Percentiles rank a stretch among this genome's conserved stretches.
phyloP scores from a whole-genome alignment of 92 coral and sea anemone species.

The Phenganax marumi region DNA sequence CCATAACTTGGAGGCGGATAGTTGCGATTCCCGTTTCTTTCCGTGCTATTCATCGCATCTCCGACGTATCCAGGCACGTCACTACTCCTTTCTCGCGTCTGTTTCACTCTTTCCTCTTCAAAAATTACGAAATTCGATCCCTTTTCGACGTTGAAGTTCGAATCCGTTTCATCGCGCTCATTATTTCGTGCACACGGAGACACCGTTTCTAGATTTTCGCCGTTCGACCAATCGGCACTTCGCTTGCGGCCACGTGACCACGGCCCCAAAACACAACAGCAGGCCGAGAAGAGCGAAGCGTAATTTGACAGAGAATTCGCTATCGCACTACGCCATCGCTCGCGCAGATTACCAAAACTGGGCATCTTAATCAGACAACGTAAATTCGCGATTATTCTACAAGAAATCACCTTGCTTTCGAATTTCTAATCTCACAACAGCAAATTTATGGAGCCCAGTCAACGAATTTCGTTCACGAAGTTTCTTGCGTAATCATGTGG shows the following conservation, averaged over 20 bases:
- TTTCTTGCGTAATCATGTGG: conserved; percentile 29
- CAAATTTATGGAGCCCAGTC: not conserved
- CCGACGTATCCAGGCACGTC: not conserved
- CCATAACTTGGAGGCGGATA: not conserved
- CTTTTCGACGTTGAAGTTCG: not conserved
- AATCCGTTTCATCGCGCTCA: conserved; percentile 3
- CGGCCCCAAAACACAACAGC: conserved; percentile 3
- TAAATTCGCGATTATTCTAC: not conserved
- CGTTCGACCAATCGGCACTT: conserved; percentile 3
- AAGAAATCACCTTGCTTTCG: not conserved
- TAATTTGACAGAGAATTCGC: conserved; percentile 13
- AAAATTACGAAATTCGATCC: conserved; percentile 7
- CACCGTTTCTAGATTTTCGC: conserved; percentile 21
- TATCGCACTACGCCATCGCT: conserved; percentile 31
- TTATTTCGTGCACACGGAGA: not conserved
- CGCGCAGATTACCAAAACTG: conserved; percentile 6
- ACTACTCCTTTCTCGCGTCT: not conserved
- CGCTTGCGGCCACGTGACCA: conserved; percentile 25
- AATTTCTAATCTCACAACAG: not conserved
- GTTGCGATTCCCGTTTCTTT: conserved; percentile 2
- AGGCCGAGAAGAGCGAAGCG: conserved; percentile 10
- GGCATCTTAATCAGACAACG: conserved; percentile 34
- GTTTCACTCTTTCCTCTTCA: conserved; percentile 8
- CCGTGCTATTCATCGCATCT: not conserved
- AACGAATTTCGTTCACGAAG: not conserved